These are phyloP conservation scores for Drosophila subpulchrella DNA, from an alignment of 1,140 invertebrate genomes.

Conservation along the genomic window DNA sequence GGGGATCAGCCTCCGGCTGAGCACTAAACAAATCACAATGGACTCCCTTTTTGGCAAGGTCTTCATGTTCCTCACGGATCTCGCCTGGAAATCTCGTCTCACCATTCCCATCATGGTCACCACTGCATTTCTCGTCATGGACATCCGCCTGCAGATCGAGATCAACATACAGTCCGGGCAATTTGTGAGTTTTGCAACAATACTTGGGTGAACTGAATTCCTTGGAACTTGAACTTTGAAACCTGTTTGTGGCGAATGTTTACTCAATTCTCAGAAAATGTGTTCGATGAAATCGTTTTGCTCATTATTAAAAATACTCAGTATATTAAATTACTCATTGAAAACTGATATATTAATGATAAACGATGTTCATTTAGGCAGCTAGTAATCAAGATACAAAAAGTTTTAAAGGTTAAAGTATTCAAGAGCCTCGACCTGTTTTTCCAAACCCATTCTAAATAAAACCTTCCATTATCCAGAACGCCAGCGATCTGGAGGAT, in stretches of 20 bases:
- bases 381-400: background rate
- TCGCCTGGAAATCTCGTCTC: slow-evolving; percentile 85
- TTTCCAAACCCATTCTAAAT: background rate
- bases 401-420: background rate
- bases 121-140: slow-evolving; percentile 85
- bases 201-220: background rate
- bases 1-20: slow-evolving; percentile 10
- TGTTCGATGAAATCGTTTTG: background rate
- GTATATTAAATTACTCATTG: background rate
- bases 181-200: slow-evolving; percentile 42
- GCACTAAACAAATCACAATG: slow-evolving; percentile 56
- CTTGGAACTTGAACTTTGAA: background rate
- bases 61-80: slow-evolving; percentile 85
- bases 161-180: slow-evolving; percentile 85
- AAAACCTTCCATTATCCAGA: slow-evolving; percentile 26
- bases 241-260: background rate
- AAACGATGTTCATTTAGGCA: too few species aligned
- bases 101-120: slow-evolving; percentile 85
- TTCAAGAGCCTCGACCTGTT: background rate
- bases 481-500: slow-evolving; percentile 71
- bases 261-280: background rate
- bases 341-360: too few species aligned
- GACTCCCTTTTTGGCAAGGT: slow-evolving; percentile 80
- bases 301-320: background rate
- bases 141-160: slow-evolving; percentile 85